Evolutionary conservation across 1,140 invertebrate genomes (phyloP).

Genomic region (Macrobrachium rosenbergii): DNA sequence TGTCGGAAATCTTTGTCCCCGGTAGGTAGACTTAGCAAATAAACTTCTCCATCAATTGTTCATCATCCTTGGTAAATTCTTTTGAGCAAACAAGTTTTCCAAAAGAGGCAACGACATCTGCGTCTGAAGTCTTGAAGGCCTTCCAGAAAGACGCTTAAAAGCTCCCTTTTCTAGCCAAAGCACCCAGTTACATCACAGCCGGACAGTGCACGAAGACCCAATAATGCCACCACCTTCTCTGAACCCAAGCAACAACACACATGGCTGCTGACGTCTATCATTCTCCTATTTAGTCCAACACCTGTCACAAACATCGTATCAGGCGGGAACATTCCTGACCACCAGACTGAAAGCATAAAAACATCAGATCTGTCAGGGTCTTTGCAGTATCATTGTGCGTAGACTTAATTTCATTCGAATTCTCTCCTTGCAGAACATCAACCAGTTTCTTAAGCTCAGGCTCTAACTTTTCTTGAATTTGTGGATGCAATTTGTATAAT

Average conservation of each 20-base stretch:
- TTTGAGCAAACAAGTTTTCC: background rate
- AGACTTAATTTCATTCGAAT: too few species aligned
- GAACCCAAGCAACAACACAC: conserved; percentile 13
- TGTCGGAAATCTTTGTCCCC: background rate
- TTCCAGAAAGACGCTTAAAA: background rate
- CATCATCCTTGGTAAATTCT: conserved; percentile 24
- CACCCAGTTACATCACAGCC: conserved; percentile 21
- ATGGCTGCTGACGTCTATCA: conserved; percentile 5
- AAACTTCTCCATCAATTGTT: conserved; percentile 13
- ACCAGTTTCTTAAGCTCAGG: too few species aligned
- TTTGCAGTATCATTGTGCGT: too few species aligned
- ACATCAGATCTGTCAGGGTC: conserved; percentile 7
- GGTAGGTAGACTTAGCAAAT: conserved; percentile 10
- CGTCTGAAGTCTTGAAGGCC: conserved; percentile 24
- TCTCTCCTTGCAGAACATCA: too few species aligned
- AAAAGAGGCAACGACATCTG: background rate
- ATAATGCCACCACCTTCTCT: conserved; percentile 11
- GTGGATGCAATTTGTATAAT: too few species aligned
- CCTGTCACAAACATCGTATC: conserved; percentile 24
- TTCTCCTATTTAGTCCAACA: conserved; percentile 32
- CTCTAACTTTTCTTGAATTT: too few species aligned
- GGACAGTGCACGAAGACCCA: background rate
- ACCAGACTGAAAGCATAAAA: background rate
- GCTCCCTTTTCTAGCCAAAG: conserved; percentile 14
- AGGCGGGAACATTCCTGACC: conserved; percentile 8